Percentiles rank a stretch among this genome's conserved stretches.
Conservation (phyloP, 2,888 invertebrate genomes). For the Microctonus brassicae region DNA sequence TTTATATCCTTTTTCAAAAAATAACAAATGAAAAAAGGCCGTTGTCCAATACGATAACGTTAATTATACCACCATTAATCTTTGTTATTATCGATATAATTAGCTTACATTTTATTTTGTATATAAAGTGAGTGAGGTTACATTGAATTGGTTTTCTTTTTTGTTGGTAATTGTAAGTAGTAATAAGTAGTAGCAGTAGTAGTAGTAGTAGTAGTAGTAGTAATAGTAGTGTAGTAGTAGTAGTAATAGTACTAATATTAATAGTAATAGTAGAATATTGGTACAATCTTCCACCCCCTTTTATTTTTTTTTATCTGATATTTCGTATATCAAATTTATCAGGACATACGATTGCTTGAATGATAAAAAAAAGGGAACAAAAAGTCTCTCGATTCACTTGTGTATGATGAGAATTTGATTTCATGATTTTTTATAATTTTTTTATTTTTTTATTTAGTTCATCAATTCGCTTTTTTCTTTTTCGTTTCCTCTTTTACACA, state of each 20-base stretch:
- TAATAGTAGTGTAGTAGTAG: background rate
- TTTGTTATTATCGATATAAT: background rate
- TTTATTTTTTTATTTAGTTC: background rate
- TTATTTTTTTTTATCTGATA: background rate
- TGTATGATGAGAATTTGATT: background rate
- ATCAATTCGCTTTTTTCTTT: background rate
- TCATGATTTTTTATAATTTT: background rate
- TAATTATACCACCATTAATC: background rate
- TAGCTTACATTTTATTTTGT: background rate
- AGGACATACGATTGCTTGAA: background rate
- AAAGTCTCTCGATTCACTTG: background rate
- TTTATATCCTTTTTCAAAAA: background rate
- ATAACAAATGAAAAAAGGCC: background rate
- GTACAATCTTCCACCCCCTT: background rate
- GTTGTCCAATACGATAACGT: background rate
- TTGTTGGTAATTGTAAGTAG: background rate
- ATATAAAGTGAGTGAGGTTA: background rate
- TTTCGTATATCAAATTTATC: background rate
- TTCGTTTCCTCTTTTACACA: background rate
- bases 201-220: background rate
- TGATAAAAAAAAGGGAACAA: background rate
- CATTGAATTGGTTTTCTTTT: background rate
- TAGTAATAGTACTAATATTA: background rate
- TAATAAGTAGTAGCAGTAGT: background rate
- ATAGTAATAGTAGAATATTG: background rate